Evolutionary conservation across 2,797 vertebrate species (phyloP).

Genomic region (Lagocephalus sceleratus): DNA sequence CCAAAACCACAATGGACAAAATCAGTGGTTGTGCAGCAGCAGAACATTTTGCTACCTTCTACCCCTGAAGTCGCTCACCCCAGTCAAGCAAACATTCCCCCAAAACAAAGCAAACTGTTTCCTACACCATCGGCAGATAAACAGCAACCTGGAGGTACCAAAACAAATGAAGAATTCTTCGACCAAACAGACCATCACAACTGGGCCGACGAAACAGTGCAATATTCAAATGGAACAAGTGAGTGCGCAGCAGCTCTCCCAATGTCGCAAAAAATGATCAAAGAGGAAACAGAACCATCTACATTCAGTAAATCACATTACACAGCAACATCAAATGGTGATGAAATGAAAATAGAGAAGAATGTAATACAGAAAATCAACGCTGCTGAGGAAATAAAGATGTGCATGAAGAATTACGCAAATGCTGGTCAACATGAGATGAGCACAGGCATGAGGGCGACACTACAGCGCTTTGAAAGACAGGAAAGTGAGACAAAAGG

Average conservation of each 20-base stretch:
- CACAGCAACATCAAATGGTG: constrained; percentile 14
- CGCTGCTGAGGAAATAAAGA: constrained; percentile 64
- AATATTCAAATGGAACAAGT: constrained; percentile 27
- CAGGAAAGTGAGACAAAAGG: constrained; percentile 34
- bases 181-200: constrained; percentile 12
- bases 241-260: constrained; percentile 22
- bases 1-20: constrained; percentile 71
- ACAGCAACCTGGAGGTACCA: constrained; percentile 20
- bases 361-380: constrained; percentile 68
- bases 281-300: constrained; percentile 13
- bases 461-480: constrained; percentile 56
- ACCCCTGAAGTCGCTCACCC: constrained; percentile 70
- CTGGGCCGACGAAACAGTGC: constrained; percentile 8
- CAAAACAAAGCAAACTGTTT: constrained; percentile 36
- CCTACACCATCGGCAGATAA: constrained; percentile 39
- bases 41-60: constrained; percentile 52
- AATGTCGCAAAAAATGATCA: constrained; percentile 52
- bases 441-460: constrained; percentile 46
- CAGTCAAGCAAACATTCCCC: constrained; percentile 36
- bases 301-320: constrained; percentile 22
- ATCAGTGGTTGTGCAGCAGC: constrained; percentile 44
- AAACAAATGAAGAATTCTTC: constrained; percentile 10
- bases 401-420: constrained; percentile 45
- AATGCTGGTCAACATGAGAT: constrained; percentile 55
- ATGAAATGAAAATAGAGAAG: constrained; percentile 50